Conservation (phyloP, 2,113 vertebrate species). For the Lasiurus cinereus region DNA sequence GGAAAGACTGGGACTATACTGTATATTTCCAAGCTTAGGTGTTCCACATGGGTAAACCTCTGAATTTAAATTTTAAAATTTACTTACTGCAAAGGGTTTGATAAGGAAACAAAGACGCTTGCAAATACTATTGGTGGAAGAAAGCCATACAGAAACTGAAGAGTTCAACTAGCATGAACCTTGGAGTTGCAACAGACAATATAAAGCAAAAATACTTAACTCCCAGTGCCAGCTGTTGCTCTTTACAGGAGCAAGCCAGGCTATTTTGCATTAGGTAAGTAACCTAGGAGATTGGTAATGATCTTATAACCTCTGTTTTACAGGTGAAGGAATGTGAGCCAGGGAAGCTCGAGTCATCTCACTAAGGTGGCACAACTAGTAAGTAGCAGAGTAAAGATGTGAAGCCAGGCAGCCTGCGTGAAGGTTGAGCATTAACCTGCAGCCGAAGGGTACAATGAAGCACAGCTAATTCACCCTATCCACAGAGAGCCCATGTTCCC, state of each 20-base stretch:
- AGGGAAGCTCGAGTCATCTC: not conserved
- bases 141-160: not conserved
- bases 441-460: accelerated
- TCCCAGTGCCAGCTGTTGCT: not conserved
- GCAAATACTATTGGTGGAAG: not conserved
- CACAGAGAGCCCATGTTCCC: not conserved
- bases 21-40: accelerated
- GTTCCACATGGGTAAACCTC: not conserved
- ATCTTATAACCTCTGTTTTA: not conserved
- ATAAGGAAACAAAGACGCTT: constrained; percentile 7
- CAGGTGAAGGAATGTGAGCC: not conserved
- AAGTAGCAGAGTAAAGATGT: not conserved
- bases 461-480: accelerated
- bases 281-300: not conserved
- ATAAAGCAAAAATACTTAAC: not conserved
- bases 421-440: not conserved
- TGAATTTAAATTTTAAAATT: constrained; percentile 41
- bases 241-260: not conserved
- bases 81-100: not conserved
- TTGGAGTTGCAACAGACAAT: not conserved
- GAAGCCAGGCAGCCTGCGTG: not conserved
- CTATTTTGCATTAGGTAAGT: not conserved
- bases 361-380: not conserved
- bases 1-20: not conserved
- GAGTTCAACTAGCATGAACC: not conserved